These are phyloP conservation scores for Aldrovandia affinis DNA, from an alignment of 2,797 vertebrate genomes.

Conservation along the genomic window DNA sequence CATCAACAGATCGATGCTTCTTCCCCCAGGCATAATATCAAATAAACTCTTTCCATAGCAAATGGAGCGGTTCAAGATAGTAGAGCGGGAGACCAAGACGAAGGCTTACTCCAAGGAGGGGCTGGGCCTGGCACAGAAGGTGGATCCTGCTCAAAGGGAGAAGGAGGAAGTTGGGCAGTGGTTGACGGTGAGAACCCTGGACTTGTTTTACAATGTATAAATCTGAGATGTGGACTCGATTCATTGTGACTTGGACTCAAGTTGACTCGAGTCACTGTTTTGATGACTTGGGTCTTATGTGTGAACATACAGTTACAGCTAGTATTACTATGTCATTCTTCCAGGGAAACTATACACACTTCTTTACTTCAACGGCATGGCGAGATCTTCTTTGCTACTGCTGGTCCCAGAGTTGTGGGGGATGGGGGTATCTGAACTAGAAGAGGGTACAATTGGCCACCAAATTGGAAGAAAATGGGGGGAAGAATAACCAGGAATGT, in stretches of 20 bases:
- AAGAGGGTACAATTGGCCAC: no score
- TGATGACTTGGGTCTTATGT: background rate
- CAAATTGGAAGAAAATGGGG: no score
- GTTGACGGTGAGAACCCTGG: constrained; percentile 80
- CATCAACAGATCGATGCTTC: background rate
- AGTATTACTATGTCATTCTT: background rate
- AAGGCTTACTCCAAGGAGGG: constrained; percentile 95
- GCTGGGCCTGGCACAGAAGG: constrained; percentile 87
- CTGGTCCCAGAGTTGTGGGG: no score
- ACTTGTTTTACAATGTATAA: background rate
- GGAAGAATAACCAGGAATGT: no score
- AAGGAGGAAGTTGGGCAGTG: constrained; percentile 91
- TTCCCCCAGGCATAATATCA: background rate
- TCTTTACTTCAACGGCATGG: background rate
- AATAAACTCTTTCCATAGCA: constrained; percentile 70
- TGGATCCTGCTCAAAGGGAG: constrained; percentile 90
- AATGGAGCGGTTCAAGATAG: constrained; percentile 95
- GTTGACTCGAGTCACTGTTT: no score
- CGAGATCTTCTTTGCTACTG: no score
- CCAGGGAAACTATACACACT: background rate
- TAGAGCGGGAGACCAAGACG: constrained; percentile 91
- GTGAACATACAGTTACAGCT: background rate
- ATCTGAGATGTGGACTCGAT: no score
- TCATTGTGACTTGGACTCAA: no score
- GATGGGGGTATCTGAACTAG: no score